These are phyloP conservation scores for Coregonus ussuriensis DNA, from an alignment of 2,797 vertebrate species.

Conservation along the genomic window DNA sequence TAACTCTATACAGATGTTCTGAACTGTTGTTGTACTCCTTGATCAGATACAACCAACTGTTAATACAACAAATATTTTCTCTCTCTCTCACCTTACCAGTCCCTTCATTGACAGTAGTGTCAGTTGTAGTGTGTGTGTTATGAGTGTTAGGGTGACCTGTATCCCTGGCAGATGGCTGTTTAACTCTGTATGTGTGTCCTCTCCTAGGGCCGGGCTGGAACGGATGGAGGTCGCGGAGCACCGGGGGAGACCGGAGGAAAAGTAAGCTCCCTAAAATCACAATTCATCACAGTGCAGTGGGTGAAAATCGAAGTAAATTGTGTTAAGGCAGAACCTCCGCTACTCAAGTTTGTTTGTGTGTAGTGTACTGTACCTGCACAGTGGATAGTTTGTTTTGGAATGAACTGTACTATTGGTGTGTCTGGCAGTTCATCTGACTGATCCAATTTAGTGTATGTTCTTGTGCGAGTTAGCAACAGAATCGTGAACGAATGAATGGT, in stretches of 20 bases:
- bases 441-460: neutral
- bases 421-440: neutral
- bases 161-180: neutral
- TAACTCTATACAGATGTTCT: neutral
- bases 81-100: neutral
- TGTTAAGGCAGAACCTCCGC: neutral
- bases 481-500: slow-evolving; percentile 8
- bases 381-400: neutral
- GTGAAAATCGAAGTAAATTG: slow-evolving; percentile 30
- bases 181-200: slow-evolving; percentile 34
- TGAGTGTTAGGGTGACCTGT: slow-evolving; percentile 8
- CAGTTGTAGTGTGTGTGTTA: slow-evolving; percentile 12
- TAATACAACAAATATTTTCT: neutral
- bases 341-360: neutral
- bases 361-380: neutral
- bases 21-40: neutral
- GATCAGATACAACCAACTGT: neutral
- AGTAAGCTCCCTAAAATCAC: slow-evolving; percentile 61
- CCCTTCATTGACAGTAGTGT: slow-evolving; percentile 1
- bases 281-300: slow-evolving; percentile 30
- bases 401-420: neutral
- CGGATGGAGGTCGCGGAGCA: slow-evolving; percentile 84
- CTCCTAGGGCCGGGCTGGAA: slow-evolving; percentile 81
- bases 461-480: slow-evolving; percentile 7
- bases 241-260: slow-evolving; percentile 88